Evolutionary conservation across 1,140 invertebrate species (phyloP).

Genomic region (Holcopasites calliopsidis): DNA sequence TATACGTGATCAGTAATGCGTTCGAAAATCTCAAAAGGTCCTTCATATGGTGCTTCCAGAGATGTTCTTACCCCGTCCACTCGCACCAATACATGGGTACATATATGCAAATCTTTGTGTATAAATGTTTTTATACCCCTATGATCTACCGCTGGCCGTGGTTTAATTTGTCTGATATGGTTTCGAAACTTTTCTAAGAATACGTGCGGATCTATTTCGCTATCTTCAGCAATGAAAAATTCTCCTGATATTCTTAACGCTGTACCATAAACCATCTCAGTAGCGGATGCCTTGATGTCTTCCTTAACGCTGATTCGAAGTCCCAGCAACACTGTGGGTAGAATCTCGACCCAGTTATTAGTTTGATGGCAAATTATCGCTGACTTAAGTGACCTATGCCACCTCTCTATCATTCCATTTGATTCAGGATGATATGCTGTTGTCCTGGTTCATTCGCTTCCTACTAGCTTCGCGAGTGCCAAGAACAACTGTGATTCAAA

Average conservation of each 20-base stretch:
- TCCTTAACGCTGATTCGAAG: not conserved
- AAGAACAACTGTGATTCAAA: constrained; percentile 2
- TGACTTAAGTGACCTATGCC: constrained; percentile 2
- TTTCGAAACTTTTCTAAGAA: not conserved
- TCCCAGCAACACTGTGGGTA: not conserved
- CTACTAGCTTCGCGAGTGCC: not conserved
- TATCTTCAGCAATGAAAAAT: constrained; percentile 10
- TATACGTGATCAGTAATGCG: not conserved
- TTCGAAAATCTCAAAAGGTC: not conserved
- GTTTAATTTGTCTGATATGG: not conserved
- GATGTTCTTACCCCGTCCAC: not conserved
- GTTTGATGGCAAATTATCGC: not conserved
- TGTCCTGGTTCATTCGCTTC: not conserved
- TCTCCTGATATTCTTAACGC: not conserved
- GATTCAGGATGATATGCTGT: constrained; percentile 3
- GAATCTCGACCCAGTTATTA: not conserved
- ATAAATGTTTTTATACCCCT: not conserved
- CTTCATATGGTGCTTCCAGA: not conserved
- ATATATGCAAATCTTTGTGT: not conserved
- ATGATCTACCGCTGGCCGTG: not conserved
- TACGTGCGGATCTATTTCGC: not conserved
- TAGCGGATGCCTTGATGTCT: not conserved
- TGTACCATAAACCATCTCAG: not conserved
- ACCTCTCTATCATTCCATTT: constrained; percentile 8
- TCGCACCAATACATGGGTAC: not conserved